These are phyloP conservation scores for Noctua janthe DNA, from an alignment of 2,888 invertebrate genomes.

Conservation along the genomic window DNA sequence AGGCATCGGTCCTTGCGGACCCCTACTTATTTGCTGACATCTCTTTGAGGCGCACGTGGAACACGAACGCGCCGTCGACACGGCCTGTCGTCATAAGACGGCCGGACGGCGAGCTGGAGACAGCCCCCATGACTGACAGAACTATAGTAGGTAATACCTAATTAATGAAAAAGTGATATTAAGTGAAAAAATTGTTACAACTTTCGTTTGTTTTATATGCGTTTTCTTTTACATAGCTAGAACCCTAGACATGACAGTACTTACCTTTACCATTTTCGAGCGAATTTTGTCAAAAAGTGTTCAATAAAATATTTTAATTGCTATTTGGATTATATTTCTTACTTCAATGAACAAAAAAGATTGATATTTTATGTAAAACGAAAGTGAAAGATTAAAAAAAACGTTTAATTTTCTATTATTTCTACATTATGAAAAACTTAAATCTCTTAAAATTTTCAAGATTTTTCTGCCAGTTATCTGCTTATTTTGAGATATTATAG, in stretches of 20 bases:
- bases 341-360: constrained; percentile 10
- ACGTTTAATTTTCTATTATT: neutral
- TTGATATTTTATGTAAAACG: constrained; percentile 20
- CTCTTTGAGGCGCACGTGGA: no score
- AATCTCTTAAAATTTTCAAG: neutral
- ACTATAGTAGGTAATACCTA: neutral
- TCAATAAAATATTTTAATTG: constrained; percentile 25
- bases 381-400: neutral
- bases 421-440: neutral
- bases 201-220: no score
- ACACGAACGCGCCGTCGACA: no score
- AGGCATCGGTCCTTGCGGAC: no score
- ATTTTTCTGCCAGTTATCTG: neutral
- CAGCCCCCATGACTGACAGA: neutral
- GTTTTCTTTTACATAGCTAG: neutral
- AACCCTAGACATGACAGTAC: no score
- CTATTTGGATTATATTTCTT: constrained; percentile 28
- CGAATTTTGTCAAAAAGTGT: neutral
- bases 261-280: neutral
- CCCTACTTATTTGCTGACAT: no score
- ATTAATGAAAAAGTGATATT: neutral
- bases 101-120: no score
- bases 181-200: neutral
- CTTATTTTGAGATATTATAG: neutral
- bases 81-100: no score